Evolutionary conservation across 2,113 vertebrate genomes (phyloP).

Genomic region (Entosphenus tridentatus): DNA sequence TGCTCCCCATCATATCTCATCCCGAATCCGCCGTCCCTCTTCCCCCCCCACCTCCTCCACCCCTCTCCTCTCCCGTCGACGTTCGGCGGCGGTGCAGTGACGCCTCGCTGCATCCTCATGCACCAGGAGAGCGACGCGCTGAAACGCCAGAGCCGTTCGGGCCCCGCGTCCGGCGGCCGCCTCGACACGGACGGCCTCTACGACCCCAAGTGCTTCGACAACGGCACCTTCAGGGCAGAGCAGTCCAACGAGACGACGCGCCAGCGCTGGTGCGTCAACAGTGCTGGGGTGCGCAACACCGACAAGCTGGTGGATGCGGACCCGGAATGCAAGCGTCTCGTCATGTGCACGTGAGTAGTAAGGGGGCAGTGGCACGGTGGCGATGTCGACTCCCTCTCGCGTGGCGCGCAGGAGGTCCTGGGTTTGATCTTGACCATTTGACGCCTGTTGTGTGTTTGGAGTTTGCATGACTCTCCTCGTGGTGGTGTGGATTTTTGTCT

Average conservation of each 20-base stretch:
- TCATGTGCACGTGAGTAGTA: neutral
- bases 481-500: no score
- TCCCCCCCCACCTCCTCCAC: no score
- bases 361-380: neutral
- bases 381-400: no score
- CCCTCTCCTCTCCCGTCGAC: no score
- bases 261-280: constrained; percentile 2
- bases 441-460: no score
- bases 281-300: neutral
- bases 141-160: neutral
- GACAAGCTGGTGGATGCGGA: neutral
- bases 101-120: neutral
- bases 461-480: no score
- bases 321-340: constrained; percentile 1
- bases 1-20: no score
- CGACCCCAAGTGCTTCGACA: neutral
- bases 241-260: neutral
- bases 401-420: no score
- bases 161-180: neutral
- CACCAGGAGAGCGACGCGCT: neutral
- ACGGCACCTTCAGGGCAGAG: neutral
- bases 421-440: no score
- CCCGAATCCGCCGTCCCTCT: no score
- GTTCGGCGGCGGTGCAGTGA: neutral
- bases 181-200: constrained; percentile 2